Conservation (phyloP, 2,113 vertebrate species). For the Morphnarchus princeps region DNA sequence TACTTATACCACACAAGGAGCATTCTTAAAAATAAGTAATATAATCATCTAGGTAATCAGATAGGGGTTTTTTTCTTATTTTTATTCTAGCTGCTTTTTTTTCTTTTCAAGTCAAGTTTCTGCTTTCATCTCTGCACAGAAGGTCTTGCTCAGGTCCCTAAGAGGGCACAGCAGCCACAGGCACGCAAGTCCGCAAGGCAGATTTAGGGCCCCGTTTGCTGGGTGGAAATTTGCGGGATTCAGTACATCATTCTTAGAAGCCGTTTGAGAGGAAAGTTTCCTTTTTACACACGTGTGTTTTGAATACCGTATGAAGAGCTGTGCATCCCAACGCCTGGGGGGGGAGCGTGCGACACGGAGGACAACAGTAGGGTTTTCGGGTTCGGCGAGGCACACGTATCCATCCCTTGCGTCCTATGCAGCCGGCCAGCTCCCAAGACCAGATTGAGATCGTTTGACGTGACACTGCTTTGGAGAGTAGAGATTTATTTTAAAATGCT, state of each 20-base stretch:
- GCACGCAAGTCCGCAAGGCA: not conserved
- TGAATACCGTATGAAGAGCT: not conserved
- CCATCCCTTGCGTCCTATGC: not conserved
- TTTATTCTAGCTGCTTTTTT: not conserved
- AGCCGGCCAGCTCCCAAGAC: not conserved
- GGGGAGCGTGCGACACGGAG: rapidly evolving
- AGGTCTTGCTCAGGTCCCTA: not conserved
- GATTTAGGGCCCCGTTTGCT: not conserved
- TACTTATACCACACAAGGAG: not conserved
- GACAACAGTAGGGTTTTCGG: not conserved
- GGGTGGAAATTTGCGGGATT: not conserved
- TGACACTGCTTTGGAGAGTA: not conserved
- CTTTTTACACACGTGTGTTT: not conserved
- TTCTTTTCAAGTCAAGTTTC: not conserved
- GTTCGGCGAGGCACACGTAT: not conserved
- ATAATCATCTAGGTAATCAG: conserved; percentile 10
- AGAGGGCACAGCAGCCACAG: not conserved
- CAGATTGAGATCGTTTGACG: not conserved
- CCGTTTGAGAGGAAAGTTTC: not conserved
- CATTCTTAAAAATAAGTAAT: not conserved
- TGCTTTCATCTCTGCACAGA: not conserved
- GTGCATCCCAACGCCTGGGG: not conserved
- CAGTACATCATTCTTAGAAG: not conserved
- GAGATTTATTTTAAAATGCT: not conserved
- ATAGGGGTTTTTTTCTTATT: not conserved